phyloP scores from a whole-genome alignment of 2,797 vertebrate species.

The Acomys russatus region DNA sequence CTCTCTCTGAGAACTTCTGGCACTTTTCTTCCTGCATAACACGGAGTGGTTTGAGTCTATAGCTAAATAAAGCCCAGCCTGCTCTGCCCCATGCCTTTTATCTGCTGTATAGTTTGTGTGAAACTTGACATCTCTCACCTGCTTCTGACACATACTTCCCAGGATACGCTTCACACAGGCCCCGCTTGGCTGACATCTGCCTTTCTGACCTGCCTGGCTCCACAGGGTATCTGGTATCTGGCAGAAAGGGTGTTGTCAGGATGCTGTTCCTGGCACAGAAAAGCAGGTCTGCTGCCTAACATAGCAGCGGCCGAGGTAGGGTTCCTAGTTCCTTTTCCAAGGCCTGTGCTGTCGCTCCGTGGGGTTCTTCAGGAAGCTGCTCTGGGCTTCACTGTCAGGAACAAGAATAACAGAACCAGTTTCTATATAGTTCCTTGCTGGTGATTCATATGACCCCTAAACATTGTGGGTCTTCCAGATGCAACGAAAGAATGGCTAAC shows the following conservation, averaged over 20 bases:
- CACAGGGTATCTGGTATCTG: conserved; percentile 67
- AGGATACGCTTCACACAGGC: conserved; percentile 44
- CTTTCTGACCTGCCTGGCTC: conserved; percentile 68
- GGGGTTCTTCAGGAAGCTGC: conserved; percentile 64
- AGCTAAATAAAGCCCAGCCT: not conserved
- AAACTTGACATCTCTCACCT: conserved; percentile 73
- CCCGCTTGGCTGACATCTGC: conserved; percentile 68
- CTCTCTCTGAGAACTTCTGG: not conserved
- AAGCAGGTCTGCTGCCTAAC: conserved; percentile 72
- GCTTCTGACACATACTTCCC: conserved; percentile 67
- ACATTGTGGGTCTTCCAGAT: conserved; percentile 47
- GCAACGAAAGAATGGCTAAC: conserved; percentile 49
- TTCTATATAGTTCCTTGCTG: conserved; percentile 45
- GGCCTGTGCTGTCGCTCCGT: conserved; percentile 62
- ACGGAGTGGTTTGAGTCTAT: not conserved
- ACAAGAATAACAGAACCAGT: conserved; percentile 70
- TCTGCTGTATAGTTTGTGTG: not conserved
- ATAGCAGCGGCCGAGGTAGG: conserved; percentile 58
- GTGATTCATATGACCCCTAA: conserved; percentile 41
- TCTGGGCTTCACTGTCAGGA: conserved; percentile 56
- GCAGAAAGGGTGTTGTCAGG: conserved; percentile 28
- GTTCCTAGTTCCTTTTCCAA: conserved; percentile 53
- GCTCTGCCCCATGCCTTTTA: conserved; percentile 14
- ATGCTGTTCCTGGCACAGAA: conserved; percentile 75
- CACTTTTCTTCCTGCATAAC: not conserved